Conservation (phyloP, 37 sponge, comb jelly and placozoan species). For the Halichondria panicea region DNA sequence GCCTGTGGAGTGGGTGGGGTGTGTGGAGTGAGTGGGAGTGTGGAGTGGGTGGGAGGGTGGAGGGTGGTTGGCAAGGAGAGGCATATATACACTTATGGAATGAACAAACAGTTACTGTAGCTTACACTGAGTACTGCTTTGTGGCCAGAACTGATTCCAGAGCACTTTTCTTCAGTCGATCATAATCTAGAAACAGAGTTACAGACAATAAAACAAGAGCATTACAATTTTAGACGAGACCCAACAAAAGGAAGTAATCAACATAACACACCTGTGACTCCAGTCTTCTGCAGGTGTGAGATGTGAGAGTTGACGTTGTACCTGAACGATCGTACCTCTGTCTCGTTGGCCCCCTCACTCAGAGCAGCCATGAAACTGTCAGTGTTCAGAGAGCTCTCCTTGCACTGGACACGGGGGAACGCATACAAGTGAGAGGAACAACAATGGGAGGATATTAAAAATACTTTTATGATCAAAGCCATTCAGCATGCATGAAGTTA, state of each 20-base stretch:
- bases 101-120: too few species aligned
- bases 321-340: conserved; percentile 9
- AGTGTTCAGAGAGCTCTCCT: conserved; percentile 40
- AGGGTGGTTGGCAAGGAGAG: too few species aligned
- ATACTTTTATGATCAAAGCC: not conserved
- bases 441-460: not conserved
- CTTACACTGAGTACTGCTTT: too few species aligned
- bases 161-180: conserved; percentile 6
- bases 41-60: too few species aligned
- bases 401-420: conserved; percentile 21
- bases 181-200: conserved; percentile 21
- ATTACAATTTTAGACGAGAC: not conserved
- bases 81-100: too few species aligned
- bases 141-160: conserved; percentile 23
- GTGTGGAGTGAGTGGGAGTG: too few species aligned
- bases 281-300: conserved; percentile 32
- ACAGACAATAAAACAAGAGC: not conserved
- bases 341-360: conserved; percentile 3
- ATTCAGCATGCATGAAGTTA: not conserved
- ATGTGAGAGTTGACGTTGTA: conserved; percentile 16
- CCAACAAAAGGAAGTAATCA: not conserved
- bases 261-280: conserved; percentile 27
- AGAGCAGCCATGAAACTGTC: conserved; percentile 52
- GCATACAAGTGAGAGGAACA: not conserved
- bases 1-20: too few species aligned